Evolutionary conservation across 2,888 invertebrate genomes (phyloP), one percentile per base, ranked within the genome.

Genomic region (Lordiphosa fenestrarum): DNA sequence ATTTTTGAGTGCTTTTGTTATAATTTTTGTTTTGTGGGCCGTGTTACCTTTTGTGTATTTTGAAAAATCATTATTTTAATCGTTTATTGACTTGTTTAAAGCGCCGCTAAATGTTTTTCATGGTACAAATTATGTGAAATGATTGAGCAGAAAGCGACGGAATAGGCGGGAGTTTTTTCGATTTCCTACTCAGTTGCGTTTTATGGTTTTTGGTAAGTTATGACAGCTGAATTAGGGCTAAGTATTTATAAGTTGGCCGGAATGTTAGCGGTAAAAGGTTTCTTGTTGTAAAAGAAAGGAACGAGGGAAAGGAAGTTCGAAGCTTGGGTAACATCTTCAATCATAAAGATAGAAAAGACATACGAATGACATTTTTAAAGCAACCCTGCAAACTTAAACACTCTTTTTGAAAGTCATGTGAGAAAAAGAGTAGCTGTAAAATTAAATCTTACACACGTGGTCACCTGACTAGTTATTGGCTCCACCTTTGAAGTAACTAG

Each of bases 51-150:
- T 75, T 75, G 73, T 71, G 69, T 42, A 39, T 69, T 73, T 69
- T 63, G 67, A 57, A 67, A 73, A 75, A 73, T 82, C 82, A 82
- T 80, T 80, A 75, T 73, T 84, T 81, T 73, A 84, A 83, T 84
- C 85, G 85, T 84, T 75, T 84, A 83, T 84, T 84, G 85, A 84
- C 85, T 84, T 84, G 77, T 80, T 77, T 84, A 84, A 75, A 62
- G 70, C 75, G 63, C 66, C 66, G 68, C 66, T 70, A 71, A 78
- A 78, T 70, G 66, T 58, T 69, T 62, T 58, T 54, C 61, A 46
- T 44, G 53, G 53, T 67, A 76, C 85, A 85, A 86, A 86, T 86
- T 86, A 86, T 86, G 68, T 73, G 84, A 84, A 86, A 84, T 86
- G 86, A 86, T 84, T 71, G 74, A 64, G 85, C 85, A 85, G 66